Evolutionary conservation across 2,113 vertebrate genomes (phyloP).

Genomic region (Saccopteryx leptura): DNA sequence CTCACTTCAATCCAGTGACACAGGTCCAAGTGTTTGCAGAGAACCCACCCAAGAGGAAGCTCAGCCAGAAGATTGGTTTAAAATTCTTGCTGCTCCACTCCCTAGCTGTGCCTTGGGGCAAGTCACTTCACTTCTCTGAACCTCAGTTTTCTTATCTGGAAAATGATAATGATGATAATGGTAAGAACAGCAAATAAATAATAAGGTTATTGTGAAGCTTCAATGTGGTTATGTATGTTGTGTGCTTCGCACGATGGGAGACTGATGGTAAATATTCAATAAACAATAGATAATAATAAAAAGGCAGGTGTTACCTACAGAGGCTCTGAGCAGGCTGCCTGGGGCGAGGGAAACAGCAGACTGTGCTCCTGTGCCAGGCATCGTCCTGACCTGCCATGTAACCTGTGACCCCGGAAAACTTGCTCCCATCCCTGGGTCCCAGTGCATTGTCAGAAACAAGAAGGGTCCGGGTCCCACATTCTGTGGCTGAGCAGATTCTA

Average conservation of each 20-base stretch:
- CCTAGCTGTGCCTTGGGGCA: neutral
- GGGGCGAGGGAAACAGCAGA: rapidly evolving
- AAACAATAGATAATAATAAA: conserved; percentile 67
- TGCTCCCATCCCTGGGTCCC: neutral
- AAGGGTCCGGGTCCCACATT: too few relatives aligned
- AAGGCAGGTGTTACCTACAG: neutral
- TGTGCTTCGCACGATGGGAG: conserved; percentile 31
- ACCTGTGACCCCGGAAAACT: neutral
- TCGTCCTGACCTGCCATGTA: rapidly evolving
- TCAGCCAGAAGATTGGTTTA: neutral
- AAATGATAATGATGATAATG: conserved; percentile 38
- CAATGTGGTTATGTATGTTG: conserved; percentile 52
- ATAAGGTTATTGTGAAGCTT: conserved; percentile 58
- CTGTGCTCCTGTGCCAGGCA: rapidly evolving
- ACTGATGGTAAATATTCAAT: conserved; percentile 59
- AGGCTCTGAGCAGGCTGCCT: neutral
- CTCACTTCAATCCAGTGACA: rapidly evolving
- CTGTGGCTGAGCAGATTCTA: neutral
- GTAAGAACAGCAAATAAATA: conserved; percentile 55
- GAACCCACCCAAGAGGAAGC: neutral
- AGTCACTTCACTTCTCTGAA: neutral
- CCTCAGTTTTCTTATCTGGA: conserved; percentile 45
- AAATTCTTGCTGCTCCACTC: neutral
- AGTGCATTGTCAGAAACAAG: neutral
- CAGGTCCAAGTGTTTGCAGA: too few relatives aligned